phyloP scores from a whole-genome alignment of 2,888 invertebrate genomes.

The Lathronympha strigana region DNA sequence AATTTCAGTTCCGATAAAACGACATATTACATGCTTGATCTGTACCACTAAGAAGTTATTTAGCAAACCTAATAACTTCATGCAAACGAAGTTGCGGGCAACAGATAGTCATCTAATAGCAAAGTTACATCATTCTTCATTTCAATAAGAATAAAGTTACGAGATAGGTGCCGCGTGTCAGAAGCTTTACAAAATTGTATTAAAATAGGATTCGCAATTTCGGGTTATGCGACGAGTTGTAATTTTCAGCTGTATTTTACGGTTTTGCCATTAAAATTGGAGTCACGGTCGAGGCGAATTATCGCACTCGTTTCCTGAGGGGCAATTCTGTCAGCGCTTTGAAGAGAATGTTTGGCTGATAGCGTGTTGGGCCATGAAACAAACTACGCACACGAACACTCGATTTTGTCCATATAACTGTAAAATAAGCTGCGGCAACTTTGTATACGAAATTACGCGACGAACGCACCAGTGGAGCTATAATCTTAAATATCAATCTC shows the following conservation, averaged over 20 bases:
- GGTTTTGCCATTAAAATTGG: slow-evolving; percentile 7
- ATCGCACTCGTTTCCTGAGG: slow-evolving; percentile 19
- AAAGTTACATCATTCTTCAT: neutral
- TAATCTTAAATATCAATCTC: no score
- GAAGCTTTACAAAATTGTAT: neutral
- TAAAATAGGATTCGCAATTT: neutral
- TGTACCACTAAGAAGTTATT: no score
- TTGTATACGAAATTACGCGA: no score
- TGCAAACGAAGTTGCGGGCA: no score
- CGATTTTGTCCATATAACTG: no score
- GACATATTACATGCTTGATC: no score
- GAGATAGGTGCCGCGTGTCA: neutral
- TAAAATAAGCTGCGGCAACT: no score
- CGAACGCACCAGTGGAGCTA: no score
- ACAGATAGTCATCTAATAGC: no score
- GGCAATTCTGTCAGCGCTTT: slow-evolving; percentile 13
- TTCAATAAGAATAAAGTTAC: neutral
- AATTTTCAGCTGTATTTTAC: slow-evolving; percentile 11
- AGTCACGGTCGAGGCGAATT: slow-evolving; percentile 16
- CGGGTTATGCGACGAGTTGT: neutral
- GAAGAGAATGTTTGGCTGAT: slow-evolving; percentile 2
- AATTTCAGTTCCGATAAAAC: no score
- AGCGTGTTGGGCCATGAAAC: slow-evolving; percentile 3
- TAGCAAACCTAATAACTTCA: no score
- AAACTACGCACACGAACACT: neutral